Base-by-base conservation (phyloP, 2,888 invertebrate genomes). In the Drosophila subquinaria region DNA sequence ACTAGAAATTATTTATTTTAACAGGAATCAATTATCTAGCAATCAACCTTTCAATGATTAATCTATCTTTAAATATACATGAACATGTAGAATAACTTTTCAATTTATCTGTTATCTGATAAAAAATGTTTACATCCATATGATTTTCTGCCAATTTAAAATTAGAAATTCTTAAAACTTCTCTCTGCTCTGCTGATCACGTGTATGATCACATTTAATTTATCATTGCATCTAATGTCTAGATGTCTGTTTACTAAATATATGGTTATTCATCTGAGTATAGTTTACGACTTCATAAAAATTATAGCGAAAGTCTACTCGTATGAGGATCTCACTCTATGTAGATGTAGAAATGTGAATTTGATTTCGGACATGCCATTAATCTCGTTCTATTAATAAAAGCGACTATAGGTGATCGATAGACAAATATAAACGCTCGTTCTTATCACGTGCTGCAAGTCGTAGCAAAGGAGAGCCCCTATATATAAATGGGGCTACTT, bases 381-480 rank as follows among this genome's bases (percentile, higher is more conserved):
- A 71, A 79, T 88, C 75, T 62, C 23, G 33, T 43, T 61, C 80
- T 88, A 83, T 82, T 73, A 88, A 88, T 88, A 88, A 68, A 40
- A 40, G 27, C 56, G 55, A 9, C 76, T 67, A 70, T 65, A 72
- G 70, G 69, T 73, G 73, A 69, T 57, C 33, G 69, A 69, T 73
- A 71, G 68, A 66, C 77, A 82, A 83, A 76, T 73, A 85, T 73
- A 76, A 62, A 50, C 56, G 62, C 40, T 35, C 42, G 38, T 42
- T 65, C 88, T 83, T 88, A 83, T 83, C 83, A 83, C 83, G 80
- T 83, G 88, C 80, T 69, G 74, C 69, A 48, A 45, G 36, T 30
- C 45, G 36, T 33, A 48, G 33, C 45, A 56, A 57, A 38, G 47
- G 43, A 57, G 50, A 63, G 20, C 42, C 33, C 15, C 45, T 23